Evolutionary conservation across 2,888 invertebrate species (phyloP), one percentile per base, ranked within the genome.

Genomic region (Conchocele bisecta): DNA sequence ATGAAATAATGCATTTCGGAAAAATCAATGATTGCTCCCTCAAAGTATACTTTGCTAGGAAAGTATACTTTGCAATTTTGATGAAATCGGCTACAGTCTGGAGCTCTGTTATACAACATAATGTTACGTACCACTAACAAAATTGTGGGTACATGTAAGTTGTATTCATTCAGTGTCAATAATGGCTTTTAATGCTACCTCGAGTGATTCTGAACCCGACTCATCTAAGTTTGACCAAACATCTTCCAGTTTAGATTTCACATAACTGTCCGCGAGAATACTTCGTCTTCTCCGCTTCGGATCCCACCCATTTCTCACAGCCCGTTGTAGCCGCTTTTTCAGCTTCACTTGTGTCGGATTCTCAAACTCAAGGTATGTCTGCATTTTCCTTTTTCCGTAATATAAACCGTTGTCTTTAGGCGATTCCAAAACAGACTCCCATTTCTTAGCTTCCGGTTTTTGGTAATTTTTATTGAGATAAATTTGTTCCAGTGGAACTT

Each of bases 381-480:
- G 78, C 20, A 73, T 66, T 48, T 74, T 65, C 50, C 78, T 75
- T 48, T 81, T 83, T 24, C 83, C 75, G 28, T 54, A 56, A 3
- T 72, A 5, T 7, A 75, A 69, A 3, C 63, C 64, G 1, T 46
- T 29, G 17, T 51, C 39, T 53, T 73, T 26, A 17, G 86, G 84
- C 22, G 56, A 70, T 66, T 87, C 87, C 60, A 75, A 83, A 17
- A 87, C 83, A n/a, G 83, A 85, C 67, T 84, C 84, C 84, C 85
- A 86, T 9, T 73, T 75, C 24, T 75, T 79, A 9, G 76, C 78
- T n/a, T 75, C 67, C 2, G 85, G 87, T 64, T 60, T 68, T n/a
- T 74, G 67, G 69, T 67, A 87, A 58, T 83, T 83, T 60, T 87
- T 87, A 54, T 86, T 85, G 17, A 37, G 54, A 31, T 86, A 87